Evolutionary conservation across 2,113 vertebrate species (phyloP).

Genomic region (Thunnus thynnus): DNA sequence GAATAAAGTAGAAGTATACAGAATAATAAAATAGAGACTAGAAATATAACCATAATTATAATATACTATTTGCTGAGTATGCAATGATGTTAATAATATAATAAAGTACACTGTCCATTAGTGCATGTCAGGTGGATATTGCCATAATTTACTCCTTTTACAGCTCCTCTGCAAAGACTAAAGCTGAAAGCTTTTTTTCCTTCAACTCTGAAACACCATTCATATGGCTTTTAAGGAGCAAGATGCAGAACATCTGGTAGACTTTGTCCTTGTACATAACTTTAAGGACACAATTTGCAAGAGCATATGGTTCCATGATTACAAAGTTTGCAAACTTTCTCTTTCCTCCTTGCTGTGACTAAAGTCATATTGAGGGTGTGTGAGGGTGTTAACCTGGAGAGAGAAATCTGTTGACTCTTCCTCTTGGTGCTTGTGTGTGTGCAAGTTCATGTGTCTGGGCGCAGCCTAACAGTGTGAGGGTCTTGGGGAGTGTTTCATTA

Average conservation of each 20-base stretch:
- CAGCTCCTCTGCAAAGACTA: no score
- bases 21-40: no score
- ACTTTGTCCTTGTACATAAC: neutral
- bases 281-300: neutral
- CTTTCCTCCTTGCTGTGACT: constrained; percentile 12
- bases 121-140: no score
- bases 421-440: neutral
- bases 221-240: no score
- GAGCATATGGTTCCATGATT: constrained; percentile 29
- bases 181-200: no score
- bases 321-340: constrained; percentile 7
- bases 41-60: no score
- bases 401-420: constrained; percentile 16
- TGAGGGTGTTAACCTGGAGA: constrained; percentile 19
- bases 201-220: no score
- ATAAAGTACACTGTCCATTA: no score
- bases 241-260: constrained; percentile 19
- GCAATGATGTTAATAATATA: no score
- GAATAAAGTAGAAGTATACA: no score
- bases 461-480: constrained; percentile 10
- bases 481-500: constrained; percentile 49
- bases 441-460: neutral
- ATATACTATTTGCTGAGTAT: no score
- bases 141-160: no score
- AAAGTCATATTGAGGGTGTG: neutral